These are phyloP conservation scores for Aplodontia rufa DNA, from an alignment of 2,113 vertebrate species.

Conservation along the genomic window DNA sequence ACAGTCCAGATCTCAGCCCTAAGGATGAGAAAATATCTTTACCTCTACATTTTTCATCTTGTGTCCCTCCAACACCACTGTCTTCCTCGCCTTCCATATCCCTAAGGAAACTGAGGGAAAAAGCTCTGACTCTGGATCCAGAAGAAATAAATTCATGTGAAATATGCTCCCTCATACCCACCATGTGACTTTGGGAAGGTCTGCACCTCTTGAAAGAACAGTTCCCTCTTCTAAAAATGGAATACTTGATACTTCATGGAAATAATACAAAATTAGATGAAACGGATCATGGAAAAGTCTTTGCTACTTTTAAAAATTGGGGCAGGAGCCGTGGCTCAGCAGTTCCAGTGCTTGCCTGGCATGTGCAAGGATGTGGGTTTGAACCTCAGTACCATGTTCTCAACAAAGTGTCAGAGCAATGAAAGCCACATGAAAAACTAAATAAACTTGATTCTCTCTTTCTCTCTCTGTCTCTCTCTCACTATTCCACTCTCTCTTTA, in stretches of 20 bases:
- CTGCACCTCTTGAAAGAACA: neutral
- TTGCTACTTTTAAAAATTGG: neutral
- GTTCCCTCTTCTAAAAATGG: neutral
- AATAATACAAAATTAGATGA: neutral
- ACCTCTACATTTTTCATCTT: neutral
- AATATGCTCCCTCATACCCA: neutral
- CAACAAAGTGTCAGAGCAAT: too few species aligned
- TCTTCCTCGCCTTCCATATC: neutral
- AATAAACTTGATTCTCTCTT: too few species aligned
- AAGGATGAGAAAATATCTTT: neutral
- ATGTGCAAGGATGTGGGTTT: too few species aligned
- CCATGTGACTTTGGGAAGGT: neutral
- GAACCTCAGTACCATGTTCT: too few species aligned
- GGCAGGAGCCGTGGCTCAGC: too few species aligned
- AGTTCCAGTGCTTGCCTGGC: too few species aligned
- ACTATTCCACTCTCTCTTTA: too few species aligned
- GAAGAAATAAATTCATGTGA: neutral
- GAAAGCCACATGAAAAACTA: too few species aligned
- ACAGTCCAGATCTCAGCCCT: slow-evolving; percentile 63
- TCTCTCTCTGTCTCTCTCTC: too few species aligned
- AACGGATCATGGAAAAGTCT: neutral
- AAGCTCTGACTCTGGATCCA: neutral
- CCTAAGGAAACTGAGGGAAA: neutral
- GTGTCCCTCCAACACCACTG: neutral
- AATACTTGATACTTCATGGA: neutral